phyloP scores from a whole-genome alignment of 2,888 invertebrate species.

The Tinea semifulvella region DNA sequence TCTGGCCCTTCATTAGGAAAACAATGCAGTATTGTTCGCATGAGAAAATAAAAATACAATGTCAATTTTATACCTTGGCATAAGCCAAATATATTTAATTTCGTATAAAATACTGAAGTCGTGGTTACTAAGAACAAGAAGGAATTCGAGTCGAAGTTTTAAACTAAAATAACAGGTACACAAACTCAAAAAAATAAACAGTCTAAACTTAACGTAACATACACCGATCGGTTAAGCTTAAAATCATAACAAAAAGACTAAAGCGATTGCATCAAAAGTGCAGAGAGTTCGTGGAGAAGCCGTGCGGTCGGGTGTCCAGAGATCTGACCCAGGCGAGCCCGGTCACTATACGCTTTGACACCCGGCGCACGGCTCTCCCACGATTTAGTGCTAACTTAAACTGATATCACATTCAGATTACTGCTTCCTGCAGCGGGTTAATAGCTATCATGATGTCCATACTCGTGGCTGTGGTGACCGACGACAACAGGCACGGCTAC shows the following conservation, averaged over 20 bases:
- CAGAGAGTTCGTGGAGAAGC: constrained; percentile 35
- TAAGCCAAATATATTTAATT: constrained; percentile 37
- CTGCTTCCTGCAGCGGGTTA: constrained; percentile 63
- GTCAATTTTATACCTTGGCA: constrained; percentile 27
- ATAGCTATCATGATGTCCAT: constrained; percentile 63
- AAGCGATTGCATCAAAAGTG: constrained; percentile 53
- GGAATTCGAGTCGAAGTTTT: constrained; percentile 25
- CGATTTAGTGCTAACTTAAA: constrained; percentile 54
- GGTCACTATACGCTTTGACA: constrained; percentile 39
- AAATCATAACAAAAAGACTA: constrained; percentile 33
- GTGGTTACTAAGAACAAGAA: constrained; percentile 23
- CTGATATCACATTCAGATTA: constrained; percentile 63
- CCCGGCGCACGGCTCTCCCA: constrained; percentile 37
- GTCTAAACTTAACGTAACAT: constrained; percentile 36
- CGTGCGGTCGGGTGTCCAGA: constrained; percentile 32
- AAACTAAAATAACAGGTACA: constrained; percentile 60
- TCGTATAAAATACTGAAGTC: constrained; percentile 32
- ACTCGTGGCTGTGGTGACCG: constrained; percentile 57
- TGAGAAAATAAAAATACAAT: constrained; percentile 1
- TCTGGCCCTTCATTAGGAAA: background rate
- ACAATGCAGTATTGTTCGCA: background rate
- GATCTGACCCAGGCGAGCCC: constrained; percentile 28
- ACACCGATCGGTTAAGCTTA: constrained; percentile 41
- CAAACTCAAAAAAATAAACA: constrained; percentile 49
- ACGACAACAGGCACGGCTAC: constrained; percentile 65